A percentile compares a stretch with the other conserved stretches of the same genome.
Conservation (phyloP, 2,113 vertebrate species). For the Podiceps cristatus region DNA sequence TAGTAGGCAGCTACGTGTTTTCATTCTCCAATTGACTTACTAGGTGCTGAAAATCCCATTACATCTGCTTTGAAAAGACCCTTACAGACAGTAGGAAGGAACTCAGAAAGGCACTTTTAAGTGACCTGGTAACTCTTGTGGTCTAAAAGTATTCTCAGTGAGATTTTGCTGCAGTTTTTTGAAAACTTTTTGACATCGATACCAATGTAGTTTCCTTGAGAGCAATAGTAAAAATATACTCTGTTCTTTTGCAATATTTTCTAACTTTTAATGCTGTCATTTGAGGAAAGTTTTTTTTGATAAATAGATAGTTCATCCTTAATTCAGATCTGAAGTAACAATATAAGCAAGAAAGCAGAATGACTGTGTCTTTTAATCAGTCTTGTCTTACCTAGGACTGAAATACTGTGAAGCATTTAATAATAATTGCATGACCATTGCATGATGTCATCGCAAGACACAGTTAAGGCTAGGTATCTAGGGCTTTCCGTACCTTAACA, state of each 20-base stretch:
- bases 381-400: background rate
- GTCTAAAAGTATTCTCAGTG: background rate
- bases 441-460: background rate
- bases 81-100: background rate
- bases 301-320: background rate
- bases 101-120: background rate
- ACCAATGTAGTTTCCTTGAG: background rate
- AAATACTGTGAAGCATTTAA: background rate
- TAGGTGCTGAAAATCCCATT: background rate
- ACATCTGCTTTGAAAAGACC: background rate
- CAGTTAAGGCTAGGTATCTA: background rate
- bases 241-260: background rate
- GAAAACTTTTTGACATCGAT: background rate
- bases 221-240: background rate
- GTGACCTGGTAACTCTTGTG: background rate
- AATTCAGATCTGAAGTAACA: background rate
- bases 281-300: background rate
- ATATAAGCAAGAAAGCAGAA: background rate
- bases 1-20: background rate
- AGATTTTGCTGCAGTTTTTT: background rate
- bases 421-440: background rate
- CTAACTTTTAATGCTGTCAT: background rate
- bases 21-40: accelerated
- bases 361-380: background rate
- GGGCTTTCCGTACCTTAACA: background rate